Evolutionary conservation across 2,797 vertebrate species (phyloP).

Genomic region (Rousettus madagascariensis): DNA sequence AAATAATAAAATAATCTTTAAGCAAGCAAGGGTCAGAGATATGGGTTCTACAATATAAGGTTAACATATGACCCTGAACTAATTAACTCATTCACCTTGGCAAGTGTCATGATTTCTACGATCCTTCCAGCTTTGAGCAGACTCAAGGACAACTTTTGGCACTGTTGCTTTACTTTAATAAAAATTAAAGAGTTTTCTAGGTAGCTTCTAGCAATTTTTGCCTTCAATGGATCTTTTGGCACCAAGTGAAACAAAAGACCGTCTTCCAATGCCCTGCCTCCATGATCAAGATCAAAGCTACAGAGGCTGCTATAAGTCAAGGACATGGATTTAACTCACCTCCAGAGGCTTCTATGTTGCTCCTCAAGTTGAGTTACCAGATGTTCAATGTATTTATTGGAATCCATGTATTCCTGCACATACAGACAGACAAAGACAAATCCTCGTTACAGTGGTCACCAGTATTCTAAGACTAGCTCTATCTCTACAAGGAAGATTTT

Average conservation of each 20-base stretch:
- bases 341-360: slow-evolving; percentile 90
- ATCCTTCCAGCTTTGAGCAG: neutral
- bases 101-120: neutral
- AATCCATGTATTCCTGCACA: slow-evolving; percentile 92
- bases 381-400: slow-evolving; percentile 92
- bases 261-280: neutral
- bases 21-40: neutral
- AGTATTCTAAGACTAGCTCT: neutral
- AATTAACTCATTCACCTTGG: neutral
- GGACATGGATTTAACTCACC: slow-evolving; percentile 83
- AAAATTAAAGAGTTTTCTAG: neutral
- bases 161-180: neutral
- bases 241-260: neutral
- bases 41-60: neutral
- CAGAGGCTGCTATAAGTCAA: neutral
- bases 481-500: neutral
- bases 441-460: neutral
- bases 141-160: neutral
- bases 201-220: neutral
- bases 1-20: neutral
- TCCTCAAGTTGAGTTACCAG: slow-evolving; percentile 92
- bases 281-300: slow-evolving; percentile 37
- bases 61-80: neutral
- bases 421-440: slow-evolving; percentile 53
- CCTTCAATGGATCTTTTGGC: neutral